Conservation (phyloP, 1,140 invertebrate species). For the Drosophila dunni region DNA sequence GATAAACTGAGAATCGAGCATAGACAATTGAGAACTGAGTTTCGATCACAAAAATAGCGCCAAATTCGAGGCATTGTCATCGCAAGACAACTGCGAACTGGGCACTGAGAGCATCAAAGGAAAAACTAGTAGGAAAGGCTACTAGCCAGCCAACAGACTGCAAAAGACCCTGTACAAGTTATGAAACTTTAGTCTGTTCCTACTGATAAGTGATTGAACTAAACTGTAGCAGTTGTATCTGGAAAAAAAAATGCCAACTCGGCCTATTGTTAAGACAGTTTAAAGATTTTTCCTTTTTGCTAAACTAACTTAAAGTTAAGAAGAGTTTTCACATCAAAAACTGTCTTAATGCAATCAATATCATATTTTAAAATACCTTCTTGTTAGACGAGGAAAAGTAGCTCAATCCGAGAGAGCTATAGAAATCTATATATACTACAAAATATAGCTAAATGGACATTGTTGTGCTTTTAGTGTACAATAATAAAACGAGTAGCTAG, state of each 20-base stretch:
- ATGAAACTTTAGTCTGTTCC: no score
- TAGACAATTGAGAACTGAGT: conserved; percentile 41
- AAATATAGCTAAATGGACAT: conserved; percentile 33
- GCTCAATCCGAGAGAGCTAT: conserved; percentile 44
- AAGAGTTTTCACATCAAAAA: no score
- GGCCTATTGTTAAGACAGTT: no score
- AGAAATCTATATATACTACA: conserved; percentile 18
- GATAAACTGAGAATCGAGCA: not conserved
- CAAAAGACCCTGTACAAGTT: no score
- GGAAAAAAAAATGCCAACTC: no score
- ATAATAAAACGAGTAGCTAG: conserved; percentile 61
- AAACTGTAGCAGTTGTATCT: no score
- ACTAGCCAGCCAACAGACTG: no score
- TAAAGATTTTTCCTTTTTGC: no score
- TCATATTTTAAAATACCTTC: no score
- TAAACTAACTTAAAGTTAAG: no score
- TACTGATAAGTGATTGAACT: no score
- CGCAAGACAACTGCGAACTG: conserved; percentile 2
- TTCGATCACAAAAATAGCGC: conserved; percentile 75
- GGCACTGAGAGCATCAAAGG: conserved; percentile 52
- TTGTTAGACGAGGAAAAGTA: conserved; percentile 29
- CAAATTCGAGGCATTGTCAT: conserved; percentile 70
- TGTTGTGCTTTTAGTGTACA: conserved; percentile 60
- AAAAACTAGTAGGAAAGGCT: not conserved
- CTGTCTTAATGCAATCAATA: no score